Percentiles rank a stretch among this genome's conserved stretches.
These are phyloP conservation scores for Drosophila pallidifrons DNA, from an alignment of 1,140 invertebrate genomes.

Conservation along the genomic window DNA sequence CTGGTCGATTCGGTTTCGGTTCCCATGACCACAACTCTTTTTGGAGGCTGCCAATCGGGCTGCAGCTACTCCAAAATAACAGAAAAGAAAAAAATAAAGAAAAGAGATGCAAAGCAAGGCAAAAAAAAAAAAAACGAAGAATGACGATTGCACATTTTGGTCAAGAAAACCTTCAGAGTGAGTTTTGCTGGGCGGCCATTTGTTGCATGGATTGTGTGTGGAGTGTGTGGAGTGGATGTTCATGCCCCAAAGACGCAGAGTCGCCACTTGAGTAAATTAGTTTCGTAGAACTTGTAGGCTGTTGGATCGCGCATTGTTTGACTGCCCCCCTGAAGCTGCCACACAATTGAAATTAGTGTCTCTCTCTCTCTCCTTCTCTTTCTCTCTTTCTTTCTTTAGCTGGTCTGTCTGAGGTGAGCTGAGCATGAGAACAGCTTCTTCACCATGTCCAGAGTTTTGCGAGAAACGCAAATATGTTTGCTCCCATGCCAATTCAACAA, in stretches of 20 bases:
- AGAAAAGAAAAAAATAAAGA: not conserved
- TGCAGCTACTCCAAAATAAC: slow-evolving; percentile 47
- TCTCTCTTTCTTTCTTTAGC: no score
- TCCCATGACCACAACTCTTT: slow-evolving; percentile 25
- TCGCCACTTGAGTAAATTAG: slow-evolving; percentile 78
- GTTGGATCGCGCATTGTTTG: slow-evolving; percentile 21
- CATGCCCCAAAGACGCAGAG: slow-evolving; percentile 52
- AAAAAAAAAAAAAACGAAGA: slow-evolving; percentile 3
- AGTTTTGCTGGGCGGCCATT: slow-evolving; percentile 51
- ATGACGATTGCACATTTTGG: slow-evolving; percentile 61
- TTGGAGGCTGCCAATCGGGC: slow-evolving; percentile 55
- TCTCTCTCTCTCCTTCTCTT: not conserved
- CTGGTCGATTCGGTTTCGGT: slow-evolving; percentile 25
- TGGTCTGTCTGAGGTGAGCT: not conserved
- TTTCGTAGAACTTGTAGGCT: slow-evolving; percentile 79
- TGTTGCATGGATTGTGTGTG: no score
- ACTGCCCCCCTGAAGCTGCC: slow-evolving; percentile 12
- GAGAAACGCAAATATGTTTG: slow-evolving; percentile 29
- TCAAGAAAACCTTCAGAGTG: no score
- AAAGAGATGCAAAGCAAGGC: not conserved
- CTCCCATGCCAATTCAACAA: slow-evolving; percentile 51
- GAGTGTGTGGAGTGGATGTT: slow-evolving; percentile 50
- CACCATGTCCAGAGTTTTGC: not conserved
- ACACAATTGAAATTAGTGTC: slow-evolving; percentile 40
- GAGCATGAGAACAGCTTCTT: slow-evolving; percentile 6